Conservation (phyloP, 2,113 vertebrate species). For the Pseudorhombus dupliciocellatus region DNA sequence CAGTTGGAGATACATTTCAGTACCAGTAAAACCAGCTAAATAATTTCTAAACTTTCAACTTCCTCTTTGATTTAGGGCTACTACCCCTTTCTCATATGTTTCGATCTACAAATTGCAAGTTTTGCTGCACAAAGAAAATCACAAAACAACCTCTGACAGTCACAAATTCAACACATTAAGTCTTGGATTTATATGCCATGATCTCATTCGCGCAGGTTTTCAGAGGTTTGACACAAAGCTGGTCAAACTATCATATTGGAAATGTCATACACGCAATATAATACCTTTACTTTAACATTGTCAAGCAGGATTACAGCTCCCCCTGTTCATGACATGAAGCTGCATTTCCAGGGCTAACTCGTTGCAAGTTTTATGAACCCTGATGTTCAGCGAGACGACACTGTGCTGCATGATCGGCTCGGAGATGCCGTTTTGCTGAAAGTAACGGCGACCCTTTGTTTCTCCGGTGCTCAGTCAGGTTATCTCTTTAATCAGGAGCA, state of each 20-base stretch:
- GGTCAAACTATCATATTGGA: background rate
- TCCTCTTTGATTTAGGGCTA: too few species aligned
- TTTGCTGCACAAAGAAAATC: too few species aligned
- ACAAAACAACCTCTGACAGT: background rate
- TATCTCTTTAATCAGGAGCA: background rate
- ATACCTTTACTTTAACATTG: background rate
- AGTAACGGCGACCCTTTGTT: background rate
- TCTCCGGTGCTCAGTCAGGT: background rate
- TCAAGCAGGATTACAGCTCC: constrained; percentile 15
- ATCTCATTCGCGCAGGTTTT: background rate
- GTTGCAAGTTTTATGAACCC: background rate
- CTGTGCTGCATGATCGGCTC: background rate
- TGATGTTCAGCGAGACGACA: background rate
- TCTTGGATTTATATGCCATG: background rate
- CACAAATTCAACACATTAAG: background rate
- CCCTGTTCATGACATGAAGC: background rate
- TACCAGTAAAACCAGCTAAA: too few species aligned
- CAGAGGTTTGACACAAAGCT: background rate
- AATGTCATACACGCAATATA: background rate
- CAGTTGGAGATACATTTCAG: too few species aligned
- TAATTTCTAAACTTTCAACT: too few species aligned
- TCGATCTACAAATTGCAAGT: too few species aligned
- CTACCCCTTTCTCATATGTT: too few species aligned
- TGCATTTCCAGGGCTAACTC: constrained; percentile 1
- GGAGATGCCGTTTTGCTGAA: background rate